Percentiles rank a stretch among this genome's conserved stretches.
phyloP scores from a whole-genome alignment of 1,140 invertebrate species.

The Nilaparvata lugens region DNA sequence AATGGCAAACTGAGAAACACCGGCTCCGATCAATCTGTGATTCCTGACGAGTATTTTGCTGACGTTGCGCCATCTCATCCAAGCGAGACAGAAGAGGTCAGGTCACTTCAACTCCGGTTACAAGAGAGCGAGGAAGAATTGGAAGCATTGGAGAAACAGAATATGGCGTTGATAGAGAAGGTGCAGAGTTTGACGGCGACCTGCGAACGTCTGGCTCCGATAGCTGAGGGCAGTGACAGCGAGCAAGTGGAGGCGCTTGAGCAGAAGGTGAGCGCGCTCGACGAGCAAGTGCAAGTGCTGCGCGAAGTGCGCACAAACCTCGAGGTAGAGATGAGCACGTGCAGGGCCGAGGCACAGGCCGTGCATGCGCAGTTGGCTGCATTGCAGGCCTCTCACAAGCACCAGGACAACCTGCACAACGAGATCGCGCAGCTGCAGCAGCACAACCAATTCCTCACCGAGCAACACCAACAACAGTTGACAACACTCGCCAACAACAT shows the following conservation, averaged over 20 bases:
- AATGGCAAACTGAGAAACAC: too few species aligned
- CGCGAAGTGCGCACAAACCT: slow-evolving; percentile 18
- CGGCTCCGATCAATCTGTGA: too few species aligned
- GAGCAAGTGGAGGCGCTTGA: slow-evolving; percentile 17
- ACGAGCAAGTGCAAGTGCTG: slow-evolving; percentile 9
- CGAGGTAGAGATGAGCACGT: slow-evolving; percentile 14
- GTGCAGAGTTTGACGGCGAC: slow-evolving; percentile 13
- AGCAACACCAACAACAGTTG: background rate
- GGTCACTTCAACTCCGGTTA: slow-evolving; percentile 2
- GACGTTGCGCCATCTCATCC: too few species aligned
- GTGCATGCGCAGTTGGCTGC: slow-evolving; percentile 4
- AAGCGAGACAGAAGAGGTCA: too few species aligned
- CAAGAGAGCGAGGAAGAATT: slow-evolving; percentile 19
- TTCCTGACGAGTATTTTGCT: too few species aligned
- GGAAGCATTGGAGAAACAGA: slow-evolving; percentile 18
- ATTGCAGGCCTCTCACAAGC: slow-evolving; percentile 12
- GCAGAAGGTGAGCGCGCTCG: slow-evolving; percentile 4
- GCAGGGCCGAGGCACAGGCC: slow-evolving; percentile 3
- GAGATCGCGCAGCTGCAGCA: slow-evolving; percentile 9
- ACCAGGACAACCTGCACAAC: slow-evolving; percentile 21
- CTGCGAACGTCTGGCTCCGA: slow-evolving; percentile 13
- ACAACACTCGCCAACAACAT: slow-evolving; percentile 1
- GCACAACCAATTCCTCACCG: background rate
- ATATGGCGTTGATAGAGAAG: slow-evolving; percentile 10
- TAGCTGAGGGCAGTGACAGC: slow-evolving; percentile 13